Evolutionary conservation across 2,888 invertebrate genomes (phyloP).

Genomic region (Protodeltote pygarga): DNA sequence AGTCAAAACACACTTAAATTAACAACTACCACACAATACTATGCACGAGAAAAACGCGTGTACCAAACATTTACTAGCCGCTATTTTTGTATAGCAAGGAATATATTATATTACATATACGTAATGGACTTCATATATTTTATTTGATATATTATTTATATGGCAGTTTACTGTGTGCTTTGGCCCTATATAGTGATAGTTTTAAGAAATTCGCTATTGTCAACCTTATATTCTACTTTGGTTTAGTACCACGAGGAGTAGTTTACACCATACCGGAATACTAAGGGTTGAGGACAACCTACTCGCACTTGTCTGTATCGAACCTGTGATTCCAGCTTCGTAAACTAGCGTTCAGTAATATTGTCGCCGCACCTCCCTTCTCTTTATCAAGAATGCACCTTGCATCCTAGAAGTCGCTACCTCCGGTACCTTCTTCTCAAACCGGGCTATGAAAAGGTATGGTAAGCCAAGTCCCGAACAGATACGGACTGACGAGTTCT

Average conservation of each 20-base stretch:
- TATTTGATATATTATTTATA: slow-evolving; percentile 1
- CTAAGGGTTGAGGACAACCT: slow-evolving; percentile 15
- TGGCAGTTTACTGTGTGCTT: slow-evolving; percentile 17
- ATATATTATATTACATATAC: neutral
- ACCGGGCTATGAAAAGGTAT: too few relatives aligned
- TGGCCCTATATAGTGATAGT: slow-evolving; percentile 15
- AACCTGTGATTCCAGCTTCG: too few relatives aligned
- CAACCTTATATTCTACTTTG: slow-evolving; percentile 42
- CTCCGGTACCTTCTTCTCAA: too few relatives aligned
- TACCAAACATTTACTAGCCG: slow-evolving; percentile 12
- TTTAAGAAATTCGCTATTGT: slow-evolving; percentile 6
- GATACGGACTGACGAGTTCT: too few relatives aligned
- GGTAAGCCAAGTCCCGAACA: too few relatives aligned
- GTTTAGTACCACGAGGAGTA: slow-evolving; percentile 34
- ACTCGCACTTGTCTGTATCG: too few relatives aligned
- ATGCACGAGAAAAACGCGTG: neutral
- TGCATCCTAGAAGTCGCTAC: too few relatives aligned
- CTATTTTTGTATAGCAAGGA: slow-evolving; percentile 14
- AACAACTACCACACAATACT: slow-evolving; percentile 24
- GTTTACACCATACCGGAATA: slow-evolving; percentile 26
- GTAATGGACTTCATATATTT: neutral
- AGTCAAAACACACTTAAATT: slow-evolving; percentile 34
- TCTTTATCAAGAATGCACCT: too few relatives aligned
- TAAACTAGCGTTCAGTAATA: too few relatives aligned
- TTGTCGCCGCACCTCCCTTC: too few relatives aligned